Evolutionary conservation across 1,140 invertebrate genomes (phyloP).

Genomic region (Drosophila mayri): DNA sequence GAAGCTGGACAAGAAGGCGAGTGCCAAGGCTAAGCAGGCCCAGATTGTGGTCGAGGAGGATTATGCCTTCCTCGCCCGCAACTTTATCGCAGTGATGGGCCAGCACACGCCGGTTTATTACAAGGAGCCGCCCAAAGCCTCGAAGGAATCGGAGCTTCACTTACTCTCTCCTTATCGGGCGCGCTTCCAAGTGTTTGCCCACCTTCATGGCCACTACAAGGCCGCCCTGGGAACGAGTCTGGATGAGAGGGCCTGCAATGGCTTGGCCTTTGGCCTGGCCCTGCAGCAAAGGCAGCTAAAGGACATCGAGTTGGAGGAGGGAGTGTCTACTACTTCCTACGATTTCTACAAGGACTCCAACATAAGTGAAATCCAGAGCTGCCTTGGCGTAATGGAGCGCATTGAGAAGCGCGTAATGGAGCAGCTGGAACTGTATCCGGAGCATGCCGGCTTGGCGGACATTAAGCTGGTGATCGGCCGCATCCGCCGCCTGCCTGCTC

Average conservation of each 20-base stretch:
- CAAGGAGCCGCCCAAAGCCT: constrained; percentile 16
- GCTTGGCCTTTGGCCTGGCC: constrained; percentile 60
- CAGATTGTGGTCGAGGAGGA: constrained; percentile 75
- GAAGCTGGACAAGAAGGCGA: constrained; percentile 57
- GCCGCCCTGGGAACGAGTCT: constrained; percentile 53
- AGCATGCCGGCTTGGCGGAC: constrained; percentile 94
- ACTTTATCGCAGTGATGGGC: constrained; percentile 73
- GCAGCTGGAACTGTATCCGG: constrained; percentile 94
- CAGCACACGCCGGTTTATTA: constrained; percentile 61
- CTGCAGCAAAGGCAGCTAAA: constrained; percentile 65
- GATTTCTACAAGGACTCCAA: constrained; percentile 96
- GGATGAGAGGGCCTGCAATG: constrained; percentile 68
- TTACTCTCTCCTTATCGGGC: constrained; percentile 55
- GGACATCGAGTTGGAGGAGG: constrained; percentile 51
- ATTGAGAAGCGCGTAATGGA: constrained; percentile 88
- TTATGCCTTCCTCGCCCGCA: constrained; percentile 68
- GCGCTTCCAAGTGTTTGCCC: constrained; percentile 69
- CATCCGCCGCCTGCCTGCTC: constrained; percentile 92
- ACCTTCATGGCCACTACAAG: constrained; percentile 66
- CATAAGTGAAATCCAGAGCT: constrained; percentile 90
- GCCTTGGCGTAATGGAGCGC: constrained; percentile 88
- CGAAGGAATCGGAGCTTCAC: constrained; percentile 34
- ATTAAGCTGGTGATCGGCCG: constrained; percentile 90
- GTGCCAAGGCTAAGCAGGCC: constrained; percentile 54
- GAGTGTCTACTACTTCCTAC: constrained; percentile 26